Evolutionary conservation across 2,888 invertebrate genomes (phyloP).

Genomic region (Dicyrtoma fusca): DNA sequence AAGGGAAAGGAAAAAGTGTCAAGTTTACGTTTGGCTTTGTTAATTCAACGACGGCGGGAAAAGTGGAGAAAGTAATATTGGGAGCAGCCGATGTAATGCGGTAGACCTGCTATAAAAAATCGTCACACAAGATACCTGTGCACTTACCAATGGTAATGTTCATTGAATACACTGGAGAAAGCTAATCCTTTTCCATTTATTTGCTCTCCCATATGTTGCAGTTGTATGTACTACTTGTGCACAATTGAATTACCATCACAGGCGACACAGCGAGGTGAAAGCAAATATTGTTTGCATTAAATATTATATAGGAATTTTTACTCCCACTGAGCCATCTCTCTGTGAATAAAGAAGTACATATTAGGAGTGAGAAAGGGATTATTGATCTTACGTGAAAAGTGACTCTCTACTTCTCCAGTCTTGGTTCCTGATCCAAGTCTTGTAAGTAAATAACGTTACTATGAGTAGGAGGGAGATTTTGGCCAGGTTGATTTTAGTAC

Average conservation of each 20-base stretch:
- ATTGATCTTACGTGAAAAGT: slow-evolving; percentile 68
- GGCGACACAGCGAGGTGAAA: too few species aligned
- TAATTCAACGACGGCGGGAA: not conserved
- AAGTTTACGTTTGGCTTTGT: too few species aligned
- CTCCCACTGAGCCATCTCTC: too few species aligned
- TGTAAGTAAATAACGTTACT: slow-evolving; percentile 69
- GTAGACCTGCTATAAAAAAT: too few species aligned
- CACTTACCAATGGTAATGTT: not conserved
- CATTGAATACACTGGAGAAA: not conserved
- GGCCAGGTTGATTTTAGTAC: slow-evolving; percentile 64
- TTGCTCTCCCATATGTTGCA: not conserved
- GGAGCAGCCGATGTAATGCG: too few species aligned
- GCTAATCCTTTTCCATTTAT: not conserved
- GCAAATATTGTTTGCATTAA: not conserved
- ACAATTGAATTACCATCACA: too few species aligned
- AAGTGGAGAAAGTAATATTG: too few species aligned
- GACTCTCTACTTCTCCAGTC: slow-evolving; percentile 80
- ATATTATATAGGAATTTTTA: too few species aligned
- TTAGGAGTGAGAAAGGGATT: slow-evolving; percentile 6
- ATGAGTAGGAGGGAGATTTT: slow-evolving; percentile 62
- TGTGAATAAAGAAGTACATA: not conserved
- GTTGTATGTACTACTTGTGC: too few species aligned
- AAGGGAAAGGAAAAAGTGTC: too few species aligned
- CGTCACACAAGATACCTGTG: not conserved
- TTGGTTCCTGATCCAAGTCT: slow-evolving; percentile 71